These are phyloP conservation scores for Corticium candelabrum DNA, from an alignment of 37 sponge, comb jelly and placozoan species.

Conservation along the genomic window DNA sequence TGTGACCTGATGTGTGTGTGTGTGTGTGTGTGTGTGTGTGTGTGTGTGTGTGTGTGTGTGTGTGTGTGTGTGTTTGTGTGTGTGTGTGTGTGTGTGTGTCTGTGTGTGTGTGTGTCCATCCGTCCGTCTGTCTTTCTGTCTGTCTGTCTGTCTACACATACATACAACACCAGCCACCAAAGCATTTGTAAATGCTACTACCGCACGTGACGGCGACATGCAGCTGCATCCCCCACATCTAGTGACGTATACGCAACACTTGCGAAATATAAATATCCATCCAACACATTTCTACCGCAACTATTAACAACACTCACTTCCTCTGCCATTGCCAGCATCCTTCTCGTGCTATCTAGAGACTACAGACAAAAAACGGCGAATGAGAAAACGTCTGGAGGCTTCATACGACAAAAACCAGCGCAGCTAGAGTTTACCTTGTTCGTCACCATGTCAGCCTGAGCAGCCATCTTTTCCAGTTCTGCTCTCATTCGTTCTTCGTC, in stretches of 20 bases:
- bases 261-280: neutral
- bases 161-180: no score
- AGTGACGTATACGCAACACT: neutral
- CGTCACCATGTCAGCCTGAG: neutral
- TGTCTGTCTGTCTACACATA: no score
- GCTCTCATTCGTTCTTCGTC: neutral
- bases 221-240: no score
- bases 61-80: no score
- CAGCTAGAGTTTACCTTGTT: neutral
- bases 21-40: no score
- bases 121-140: no score
- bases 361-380: neutral
- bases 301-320: neutral
- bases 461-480: neutral
- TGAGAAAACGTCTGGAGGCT: neutral
- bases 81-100: no score
- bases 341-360: slow-evolving; percentile 12
- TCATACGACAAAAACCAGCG: neutral
- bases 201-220: neutral
- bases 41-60: no score
- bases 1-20: no score
- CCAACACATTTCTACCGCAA: neutral
- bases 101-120: no score
- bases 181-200: neutral
- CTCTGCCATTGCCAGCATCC: slow-evolving; percentile 3